phyloP scores from a whole-genome alignment of 2,113 vertebrate genomes.

The Acinonyx jubatus region DNA sequence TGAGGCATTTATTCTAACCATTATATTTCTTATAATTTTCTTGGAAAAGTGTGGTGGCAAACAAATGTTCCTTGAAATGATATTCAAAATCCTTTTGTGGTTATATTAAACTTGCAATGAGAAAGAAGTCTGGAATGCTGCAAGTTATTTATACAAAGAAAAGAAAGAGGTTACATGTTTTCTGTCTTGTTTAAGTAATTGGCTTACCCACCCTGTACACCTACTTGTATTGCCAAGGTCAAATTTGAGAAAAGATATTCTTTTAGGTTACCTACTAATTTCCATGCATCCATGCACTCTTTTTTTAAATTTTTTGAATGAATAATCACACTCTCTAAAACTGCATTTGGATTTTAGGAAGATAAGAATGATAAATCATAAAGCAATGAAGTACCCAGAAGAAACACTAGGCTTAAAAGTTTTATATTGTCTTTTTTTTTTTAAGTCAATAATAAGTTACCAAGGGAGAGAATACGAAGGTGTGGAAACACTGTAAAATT shows the following conservation, averaged over 20 bases:
- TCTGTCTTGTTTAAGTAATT: conserved; percentile 13
- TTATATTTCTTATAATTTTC: neutral
- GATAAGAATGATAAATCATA: conserved; percentile 11
- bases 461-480: neutral
- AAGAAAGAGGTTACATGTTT: neutral
- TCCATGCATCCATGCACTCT: neutral
- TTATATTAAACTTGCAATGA: conserved; percentile 25
- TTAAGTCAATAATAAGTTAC: neutral
- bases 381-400: neutral
- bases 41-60: neutral
- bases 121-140: neutral
- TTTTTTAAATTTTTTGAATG: neutral
- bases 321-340: conserved; percentile 29
- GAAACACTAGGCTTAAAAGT: neutral
- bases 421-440: neutral
- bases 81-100: neutral
- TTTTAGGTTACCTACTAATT: conserved; percentile 9
- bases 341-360: neutral
- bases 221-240: neutral
- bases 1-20: neutral
- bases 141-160: conserved; percentile 27
- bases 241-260: neutral
- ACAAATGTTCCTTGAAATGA: conserved; percentile 27
- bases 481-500: neutral
- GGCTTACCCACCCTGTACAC: neutral